Percentiles rank a stretch among this genome's conserved stretches.
These are phyloP conservation scores for Muscicapa striata DNA, from an alignment of 2,797 vertebrate genomes.

Conservation along the genomic window DNA sequence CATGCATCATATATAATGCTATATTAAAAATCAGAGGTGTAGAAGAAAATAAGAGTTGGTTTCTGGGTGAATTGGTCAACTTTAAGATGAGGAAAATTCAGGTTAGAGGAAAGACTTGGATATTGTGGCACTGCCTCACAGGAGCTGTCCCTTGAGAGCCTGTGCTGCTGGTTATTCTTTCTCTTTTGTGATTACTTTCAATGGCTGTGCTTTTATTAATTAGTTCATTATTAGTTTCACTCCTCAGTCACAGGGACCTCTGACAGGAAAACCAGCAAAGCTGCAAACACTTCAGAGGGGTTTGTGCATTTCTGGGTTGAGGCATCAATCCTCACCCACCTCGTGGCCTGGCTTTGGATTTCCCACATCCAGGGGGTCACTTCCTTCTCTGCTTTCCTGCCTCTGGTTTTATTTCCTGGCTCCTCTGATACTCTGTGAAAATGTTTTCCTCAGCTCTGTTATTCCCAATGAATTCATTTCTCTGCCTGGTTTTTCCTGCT, in stretches of 20 bases:
- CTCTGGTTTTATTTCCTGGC: not conserved
- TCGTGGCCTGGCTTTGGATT: not conserved
- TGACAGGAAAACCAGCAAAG: not conserved
- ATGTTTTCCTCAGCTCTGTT: not conserved
- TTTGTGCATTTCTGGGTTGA: not conserved
- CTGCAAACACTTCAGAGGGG: not conserved
- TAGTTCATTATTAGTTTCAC: not conserved
- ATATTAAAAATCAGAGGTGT: not conserved
- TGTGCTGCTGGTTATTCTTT: not conserved
- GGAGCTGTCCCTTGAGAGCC: not conserved
- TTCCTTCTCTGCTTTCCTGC: not conserved
- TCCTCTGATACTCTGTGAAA: not conserved
- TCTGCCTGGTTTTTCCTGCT: not conserved
- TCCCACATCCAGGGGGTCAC: not conserved
- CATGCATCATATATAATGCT: not conserved
- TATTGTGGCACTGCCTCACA: not conserved
- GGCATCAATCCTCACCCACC: not conserved
- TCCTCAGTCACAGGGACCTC: not conserved
- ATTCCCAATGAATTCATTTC: not conserved
- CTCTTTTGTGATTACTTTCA: not conserved
- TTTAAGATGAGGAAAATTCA: not conserved
- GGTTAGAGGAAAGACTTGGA: not conserved
- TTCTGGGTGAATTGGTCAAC: not conserved
- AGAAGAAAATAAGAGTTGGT: not conserved
- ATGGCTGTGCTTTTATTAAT: conserved; percentile 20